Conservation (phyloP, 30 jellyfish, hydroid and myxozoan species). For the Turritopsis rubra region DNA sequence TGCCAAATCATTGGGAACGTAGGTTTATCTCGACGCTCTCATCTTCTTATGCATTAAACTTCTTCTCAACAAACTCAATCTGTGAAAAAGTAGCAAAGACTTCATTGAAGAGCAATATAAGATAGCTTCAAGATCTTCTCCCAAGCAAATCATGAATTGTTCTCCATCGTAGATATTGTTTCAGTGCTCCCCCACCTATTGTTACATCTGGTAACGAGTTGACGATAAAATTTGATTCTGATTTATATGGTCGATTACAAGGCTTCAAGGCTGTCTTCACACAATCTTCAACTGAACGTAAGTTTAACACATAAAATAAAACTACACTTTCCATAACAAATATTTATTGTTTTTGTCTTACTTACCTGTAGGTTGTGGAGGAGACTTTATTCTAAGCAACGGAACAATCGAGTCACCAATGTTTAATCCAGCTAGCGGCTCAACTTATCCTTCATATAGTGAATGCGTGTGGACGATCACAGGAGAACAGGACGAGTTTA, state of each 20-base stretch:
- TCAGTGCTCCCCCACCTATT: slow-evolving; percentile 36
- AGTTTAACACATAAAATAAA: neutral
- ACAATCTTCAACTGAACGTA: slow-evolving; percentile 69
- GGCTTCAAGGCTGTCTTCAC: slow-evolving; percentile 84
- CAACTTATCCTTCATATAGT: slow-evolving; percentile 80
- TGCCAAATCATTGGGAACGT: slow-evolving; percentile 14
- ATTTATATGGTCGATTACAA: slow-evolving; percentile 52
- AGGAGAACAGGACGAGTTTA: slow-evolving; percentile 47
- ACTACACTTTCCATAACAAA: too few species aligned
- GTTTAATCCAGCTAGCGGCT: slow-evolving; percentile 47
- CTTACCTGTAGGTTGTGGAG: slow-evolving; percentile 77
- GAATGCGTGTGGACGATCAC: slow-evolving; percentile 76
- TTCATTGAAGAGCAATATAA: neutral
- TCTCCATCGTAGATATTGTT: slow-evolving; percentile 30
- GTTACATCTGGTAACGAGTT: slow-evolving; percentile 44
- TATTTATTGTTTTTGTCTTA: neutral
- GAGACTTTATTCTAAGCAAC: slow-evolving; percentile 46
- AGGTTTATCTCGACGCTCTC: neutral
- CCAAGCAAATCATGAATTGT: neutral
- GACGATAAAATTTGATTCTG: slow-evolving; percentile 57
- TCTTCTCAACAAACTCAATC: too few species aligned
- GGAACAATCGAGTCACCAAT: slow-evolving; percentile 80
- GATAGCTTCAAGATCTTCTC: too few species aligned
- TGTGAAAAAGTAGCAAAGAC: too few species aligned
- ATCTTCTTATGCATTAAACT: too few species aligned